These are phyloP conservation scores for Pyrgus malvae DNA, from an alignment of 2,888 invertebrate species.

Conservation along the genomic window DNA sequence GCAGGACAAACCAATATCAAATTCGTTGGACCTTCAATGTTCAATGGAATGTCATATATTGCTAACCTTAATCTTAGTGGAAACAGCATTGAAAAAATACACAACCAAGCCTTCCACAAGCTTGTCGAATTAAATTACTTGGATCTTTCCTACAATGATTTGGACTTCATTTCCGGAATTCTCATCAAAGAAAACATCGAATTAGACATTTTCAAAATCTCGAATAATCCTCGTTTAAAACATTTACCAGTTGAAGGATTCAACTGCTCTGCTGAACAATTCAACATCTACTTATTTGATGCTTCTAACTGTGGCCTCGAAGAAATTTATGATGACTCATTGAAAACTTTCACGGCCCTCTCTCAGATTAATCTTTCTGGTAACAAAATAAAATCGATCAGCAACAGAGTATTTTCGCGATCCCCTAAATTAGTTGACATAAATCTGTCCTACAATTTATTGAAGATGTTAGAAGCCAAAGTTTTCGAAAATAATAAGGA, in stretches of 20 bases:
- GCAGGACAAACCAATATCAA: constrained; percentile 86
- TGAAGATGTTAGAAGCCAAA: constrained; percentile 82
- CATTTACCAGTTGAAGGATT: constrained; percentile 86
- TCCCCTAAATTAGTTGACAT: constrained; percentile 84
- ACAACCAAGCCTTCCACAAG: constrained; percentile 85
- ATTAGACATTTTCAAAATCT: constrained; percentile 86
- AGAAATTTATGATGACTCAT: constrained; percentile 83
- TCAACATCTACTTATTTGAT: constrained; percentile 86
- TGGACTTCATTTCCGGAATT: constrained; percentile 85
- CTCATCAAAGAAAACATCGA: constrained; percentile 86
- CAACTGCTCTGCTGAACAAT: constrained; percentile 81
- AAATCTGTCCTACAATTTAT: constrained; percentile 87
- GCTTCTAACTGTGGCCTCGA: constrained; percentile 88
- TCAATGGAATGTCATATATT: constrained; percentile 83
- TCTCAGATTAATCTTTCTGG: constrained; percentile 85
- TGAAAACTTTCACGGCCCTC: constrained; percentile 87
- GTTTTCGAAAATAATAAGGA: constrained; percentile 86
- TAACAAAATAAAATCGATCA: constrained; percentile 83
- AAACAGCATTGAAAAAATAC: constrained; percentile 86
- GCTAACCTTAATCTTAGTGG: constrained; percentile 86
- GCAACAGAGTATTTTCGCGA: constrained; percentile 77
- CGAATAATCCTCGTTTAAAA: constrained; percentile 85
- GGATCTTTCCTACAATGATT: constrained; percentile 87
- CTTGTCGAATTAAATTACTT: constrained; percentile 85
- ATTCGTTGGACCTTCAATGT: constrained; percentile 84